These are phyloP conservation scores for Phylloscopus collybita DNA, from an alignment of 2,797 vertebrate species.

Conservation along the genomic window DNA sequence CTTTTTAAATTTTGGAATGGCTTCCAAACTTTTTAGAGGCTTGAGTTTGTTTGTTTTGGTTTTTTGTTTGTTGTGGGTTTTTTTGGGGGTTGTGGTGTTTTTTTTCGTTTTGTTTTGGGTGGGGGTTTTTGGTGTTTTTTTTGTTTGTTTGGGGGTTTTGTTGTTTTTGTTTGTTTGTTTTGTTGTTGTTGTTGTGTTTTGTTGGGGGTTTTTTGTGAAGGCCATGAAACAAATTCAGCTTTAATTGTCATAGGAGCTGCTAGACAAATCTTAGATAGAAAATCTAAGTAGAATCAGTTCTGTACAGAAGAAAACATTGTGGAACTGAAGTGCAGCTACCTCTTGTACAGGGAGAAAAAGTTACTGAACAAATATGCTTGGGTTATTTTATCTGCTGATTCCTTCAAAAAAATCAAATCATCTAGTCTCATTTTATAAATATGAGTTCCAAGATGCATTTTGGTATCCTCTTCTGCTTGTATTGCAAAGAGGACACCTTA, in stretches of 20 bases:
- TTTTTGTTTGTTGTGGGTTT: no score
- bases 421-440: background rate
- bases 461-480: background rate
- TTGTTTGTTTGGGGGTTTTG: no score
- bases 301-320: background rate
- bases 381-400: background rate
- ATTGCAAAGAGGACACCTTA: background rate
- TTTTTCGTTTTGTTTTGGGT: no score
- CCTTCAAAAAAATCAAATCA: background rate
- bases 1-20: background rate
- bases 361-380: background rate
- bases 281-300: background rate
- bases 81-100: no score
- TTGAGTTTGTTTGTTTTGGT: fast-evolving
- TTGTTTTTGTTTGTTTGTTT: no score
- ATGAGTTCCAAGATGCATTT: background rate
- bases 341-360: background rate
- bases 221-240: background rate
- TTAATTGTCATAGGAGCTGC: background rate
- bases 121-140: no score
- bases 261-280: background rate
- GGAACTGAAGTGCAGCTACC: background rate
- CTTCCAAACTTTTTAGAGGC: background rate
- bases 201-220: background rate
- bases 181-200: no score